phyloP scores from a whole-genome alignment of 2,888 invertebrate species.

The Tineola bisselliella region DNA sequence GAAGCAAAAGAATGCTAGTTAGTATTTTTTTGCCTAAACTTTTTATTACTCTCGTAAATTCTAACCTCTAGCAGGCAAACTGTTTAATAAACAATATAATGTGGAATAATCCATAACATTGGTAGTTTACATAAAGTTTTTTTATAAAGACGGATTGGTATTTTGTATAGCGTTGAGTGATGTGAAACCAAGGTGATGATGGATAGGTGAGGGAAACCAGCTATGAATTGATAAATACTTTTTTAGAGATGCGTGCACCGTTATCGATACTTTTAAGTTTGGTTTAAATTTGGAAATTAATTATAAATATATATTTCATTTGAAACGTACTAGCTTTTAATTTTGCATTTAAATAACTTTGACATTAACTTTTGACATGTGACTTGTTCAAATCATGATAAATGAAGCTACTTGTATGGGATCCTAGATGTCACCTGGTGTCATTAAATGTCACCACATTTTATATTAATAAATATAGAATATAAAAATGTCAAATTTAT shows the following conservation, averaged over 20 bases:
- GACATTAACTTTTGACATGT: too few species aligned
- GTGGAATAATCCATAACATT: neutral
- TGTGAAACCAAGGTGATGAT: slow-evolving; percentile 56
- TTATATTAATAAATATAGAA: too few species aligned
- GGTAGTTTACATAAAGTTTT: slow-evolving; percentile 15
- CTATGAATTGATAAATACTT: slow-evolving; percentile 16
- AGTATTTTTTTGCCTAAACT: neutral
- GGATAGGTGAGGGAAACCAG: slow-evolving; percentile 58
- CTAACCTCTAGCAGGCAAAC: neutral
- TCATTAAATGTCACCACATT: too few species aligned
- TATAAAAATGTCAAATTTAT: too few species aligned
- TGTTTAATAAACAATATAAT: neutral
- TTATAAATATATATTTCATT: too few species aligned
- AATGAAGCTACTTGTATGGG: too few species aligned
- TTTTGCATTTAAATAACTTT: too few species aligned
- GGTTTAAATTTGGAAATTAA: too few species aligned
- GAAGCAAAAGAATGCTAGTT: too few species aligned
- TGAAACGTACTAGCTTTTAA: too few species aligned
- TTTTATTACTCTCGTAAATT: neutral
- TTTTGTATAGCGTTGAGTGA: slow-evolving; percentile 46
- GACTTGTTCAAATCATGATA: too few species aligned
- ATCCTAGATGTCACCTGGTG: too few species aligned
- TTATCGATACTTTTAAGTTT: slow-evolving; percentile 1
- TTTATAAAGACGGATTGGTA: slow-evolving; percentile 60
- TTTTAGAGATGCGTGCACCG: neutral